phyloP scores from a whole-genome alignment of 2,888 invertebrate genomes.

The Amiota communis region DNA sequence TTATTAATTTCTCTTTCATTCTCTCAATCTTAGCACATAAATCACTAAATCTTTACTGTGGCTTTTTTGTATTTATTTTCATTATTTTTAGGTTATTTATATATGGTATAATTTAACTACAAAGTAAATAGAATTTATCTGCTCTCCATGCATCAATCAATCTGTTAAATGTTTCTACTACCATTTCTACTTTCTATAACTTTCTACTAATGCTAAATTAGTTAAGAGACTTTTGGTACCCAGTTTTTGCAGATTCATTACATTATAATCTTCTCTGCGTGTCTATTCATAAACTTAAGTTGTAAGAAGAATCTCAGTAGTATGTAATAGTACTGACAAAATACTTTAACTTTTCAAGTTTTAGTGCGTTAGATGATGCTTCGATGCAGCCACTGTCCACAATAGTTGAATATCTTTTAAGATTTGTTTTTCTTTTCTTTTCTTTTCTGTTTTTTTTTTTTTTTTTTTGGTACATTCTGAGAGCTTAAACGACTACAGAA shows the following conservation, averaged over 20 bases:
- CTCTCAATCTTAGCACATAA: constrained; percentile 30
- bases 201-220: constrained; percentile 38
- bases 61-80: constrained; percentile 28
- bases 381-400: not conserved
- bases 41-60: constrained; percentile 42
- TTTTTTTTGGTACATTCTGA: constrained; percentile 47
- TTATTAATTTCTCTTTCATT: constrained; percentile 30
- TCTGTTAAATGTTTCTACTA: no score
- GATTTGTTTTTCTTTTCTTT: constrained; percentile 26
- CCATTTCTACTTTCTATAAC: no score
- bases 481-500: constrained; percentile 59
- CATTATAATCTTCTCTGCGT: not conserved
- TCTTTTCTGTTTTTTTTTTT: constrained; percentile 31
- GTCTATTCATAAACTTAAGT: constrained; percentile 6
- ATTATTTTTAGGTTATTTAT: constrained; percentile 8
- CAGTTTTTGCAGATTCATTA: constrained; percentile 25
- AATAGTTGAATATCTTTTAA: not conserved
- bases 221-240: constrained; percentile 51
- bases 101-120: constrained; percentile 34
- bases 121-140: constrained; percentile 6
- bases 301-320: no score
- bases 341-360: constrained; percentile 29
- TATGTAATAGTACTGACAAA: not conserved
- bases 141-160: no score
- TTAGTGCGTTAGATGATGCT: constrained; percentile 7